Conservation (phyloP, 37 sponge, comb jelly and placozoan species). For the Chondrosia reniformis region DNA sequence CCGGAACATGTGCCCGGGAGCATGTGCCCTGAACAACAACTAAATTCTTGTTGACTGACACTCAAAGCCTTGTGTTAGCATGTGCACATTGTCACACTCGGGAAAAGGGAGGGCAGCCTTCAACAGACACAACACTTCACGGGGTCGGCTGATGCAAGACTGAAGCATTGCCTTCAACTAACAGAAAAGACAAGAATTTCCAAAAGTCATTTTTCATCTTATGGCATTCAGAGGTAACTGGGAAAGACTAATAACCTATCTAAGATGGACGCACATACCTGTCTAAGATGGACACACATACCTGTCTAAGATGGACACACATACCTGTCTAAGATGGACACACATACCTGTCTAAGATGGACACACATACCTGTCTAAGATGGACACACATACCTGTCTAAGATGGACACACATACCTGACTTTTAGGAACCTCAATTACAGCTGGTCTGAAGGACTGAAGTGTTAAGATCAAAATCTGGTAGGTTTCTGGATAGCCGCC, state of each 20-base stretch:
- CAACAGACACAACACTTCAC: background rate
- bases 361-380: too few relatives aligned
- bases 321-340: background rate
- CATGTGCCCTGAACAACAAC: too few relatives aligned
- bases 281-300: background rate
- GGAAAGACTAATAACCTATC: background rate
- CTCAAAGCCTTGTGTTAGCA: conserved; percentile 4
- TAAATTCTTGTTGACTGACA: background rate
- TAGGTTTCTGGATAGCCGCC: conserved; percentile 6
- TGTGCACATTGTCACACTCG: background rate
- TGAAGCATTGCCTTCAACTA: background rate
- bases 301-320: background rate
- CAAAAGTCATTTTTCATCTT: background rate
- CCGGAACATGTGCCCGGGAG: too few relatives aligned
- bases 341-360: background rate
- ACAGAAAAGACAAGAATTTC: background rate
- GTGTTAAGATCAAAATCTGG: conserved; percentile 1
- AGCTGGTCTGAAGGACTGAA: background rate
- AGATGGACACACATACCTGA: conserved; percentile 9
- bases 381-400: too few relatives aligned
- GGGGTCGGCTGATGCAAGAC: background rate
- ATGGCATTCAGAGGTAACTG: too few relatives aligned
- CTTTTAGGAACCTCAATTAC: background rate
- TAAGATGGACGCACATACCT: background rate
- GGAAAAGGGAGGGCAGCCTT: background rate